Percentiles rank a stretch among this genome's conserved stretches.
These are phyloP conservation scores for Campylorhamphus procurvoides DNA, from an alignment of 2,113 vertebrate genomes.

Conservation along the genomic window DNA sequence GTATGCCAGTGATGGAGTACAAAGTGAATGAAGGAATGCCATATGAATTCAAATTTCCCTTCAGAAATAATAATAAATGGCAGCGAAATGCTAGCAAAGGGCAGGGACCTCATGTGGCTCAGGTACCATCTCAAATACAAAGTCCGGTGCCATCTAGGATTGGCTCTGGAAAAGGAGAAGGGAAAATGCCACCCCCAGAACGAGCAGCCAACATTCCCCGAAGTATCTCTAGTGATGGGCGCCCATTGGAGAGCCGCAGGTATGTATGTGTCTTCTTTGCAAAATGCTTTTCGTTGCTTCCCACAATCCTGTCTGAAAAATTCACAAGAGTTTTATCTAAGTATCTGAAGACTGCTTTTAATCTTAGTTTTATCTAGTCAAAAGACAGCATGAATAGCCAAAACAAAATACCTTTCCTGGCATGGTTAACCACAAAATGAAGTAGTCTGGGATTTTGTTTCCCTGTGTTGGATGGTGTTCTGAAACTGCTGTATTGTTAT, in stretches of 20 bases:
- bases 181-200: conserved; percentile 83
- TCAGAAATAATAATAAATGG: conserved; percentile 93
- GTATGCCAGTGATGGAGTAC: conserved; percentile 95
- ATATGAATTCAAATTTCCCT: conserved; percentile 93
- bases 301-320: background rate
- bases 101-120: conserved; percentile 83
- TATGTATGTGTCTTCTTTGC: conserved; percentile 52
- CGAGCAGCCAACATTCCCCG: conserved; percentile 87
- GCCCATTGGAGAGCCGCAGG: conserved; percentile 88
- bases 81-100: conserved; percentile 86
- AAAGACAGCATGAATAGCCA: background rate
- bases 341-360: background rate
- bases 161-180: conserved; percentile 77
- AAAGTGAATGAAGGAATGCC: conserved; percentile 92
- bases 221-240: conserved; percentile 93
- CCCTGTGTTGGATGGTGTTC: background rate
- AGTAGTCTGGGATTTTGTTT: background rate
- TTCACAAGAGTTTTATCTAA: background rate
- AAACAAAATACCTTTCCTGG: background rate
- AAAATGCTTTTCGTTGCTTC: background rate
- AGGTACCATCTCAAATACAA: conserved; percentile 85
- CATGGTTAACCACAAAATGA: background rate
- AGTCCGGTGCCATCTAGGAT: conserved; percentile 76
- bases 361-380: background rate
- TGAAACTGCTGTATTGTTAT: background rate